Conservation (phyloP, 2,797 vertebrate genomes). For the Borostomias antarcticus region DNA sequence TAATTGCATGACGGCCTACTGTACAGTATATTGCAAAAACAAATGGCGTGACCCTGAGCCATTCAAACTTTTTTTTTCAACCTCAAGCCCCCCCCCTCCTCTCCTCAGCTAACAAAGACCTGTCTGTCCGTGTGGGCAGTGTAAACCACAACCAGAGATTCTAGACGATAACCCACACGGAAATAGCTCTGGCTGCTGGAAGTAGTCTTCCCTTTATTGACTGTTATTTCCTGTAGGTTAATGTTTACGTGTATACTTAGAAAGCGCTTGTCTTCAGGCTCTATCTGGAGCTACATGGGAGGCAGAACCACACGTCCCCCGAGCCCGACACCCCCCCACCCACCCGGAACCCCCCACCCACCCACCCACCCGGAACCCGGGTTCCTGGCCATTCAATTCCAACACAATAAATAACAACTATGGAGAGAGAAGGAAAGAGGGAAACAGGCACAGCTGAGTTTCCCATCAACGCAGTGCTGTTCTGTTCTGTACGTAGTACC, state of each 20-base stretch:
- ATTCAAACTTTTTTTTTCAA: conserved; percentile 38
- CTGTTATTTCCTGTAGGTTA: conserved; percentile 58
- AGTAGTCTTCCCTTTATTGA: conserved; percentile 65
- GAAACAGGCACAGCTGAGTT: conserved; percentile 59
- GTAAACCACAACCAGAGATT: not conserved
- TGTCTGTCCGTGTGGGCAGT: conserved; percentile 45
- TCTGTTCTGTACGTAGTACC: conserved; percentile 36
- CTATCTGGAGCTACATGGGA: conserved; percentile 3
- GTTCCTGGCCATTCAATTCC: conserved; percentile 31
- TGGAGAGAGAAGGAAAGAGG: conserved; percentile 11
- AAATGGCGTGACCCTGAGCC: conserved; percentile 57
- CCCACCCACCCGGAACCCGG: conserved; percentile 37
- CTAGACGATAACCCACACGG: no score
- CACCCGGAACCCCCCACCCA: not conserved
- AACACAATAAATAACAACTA: conserved; percentile 49
- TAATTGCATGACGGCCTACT: conserved; percentile 47
- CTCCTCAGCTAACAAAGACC: conserved; percentile 59
- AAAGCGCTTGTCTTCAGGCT: conserved; percentile 41
- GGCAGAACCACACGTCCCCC: conserved; percentile 32
- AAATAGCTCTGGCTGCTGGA: no score
- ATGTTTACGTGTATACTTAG: conserved; percentile 44
- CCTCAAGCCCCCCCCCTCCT: no score
- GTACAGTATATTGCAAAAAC: conserved; percentile 63
- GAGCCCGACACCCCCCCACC: no score
- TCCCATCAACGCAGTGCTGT: conserved; percentile 58